Conservation (phyloP, 2,888 invertebrate genomes). For the Hermodice carunculata region DNA sequence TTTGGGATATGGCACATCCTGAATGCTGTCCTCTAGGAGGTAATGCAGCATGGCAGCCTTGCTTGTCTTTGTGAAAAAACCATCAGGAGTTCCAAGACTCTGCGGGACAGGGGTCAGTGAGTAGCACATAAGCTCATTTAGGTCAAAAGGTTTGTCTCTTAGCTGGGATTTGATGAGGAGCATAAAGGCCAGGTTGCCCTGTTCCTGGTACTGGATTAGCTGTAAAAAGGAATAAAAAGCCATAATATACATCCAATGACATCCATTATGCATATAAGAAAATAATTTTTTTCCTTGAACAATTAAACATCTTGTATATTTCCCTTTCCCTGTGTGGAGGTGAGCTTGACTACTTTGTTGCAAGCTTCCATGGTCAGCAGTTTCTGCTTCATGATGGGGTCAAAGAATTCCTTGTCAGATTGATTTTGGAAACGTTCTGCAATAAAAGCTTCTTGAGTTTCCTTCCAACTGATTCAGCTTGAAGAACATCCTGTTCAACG, state of each 20-base stretch:
- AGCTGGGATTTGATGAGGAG: conserved; percentile 29
- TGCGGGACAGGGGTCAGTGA: conserved; percentile 19
- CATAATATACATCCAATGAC: not conserved
- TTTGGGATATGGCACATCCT: conserved; percentile 7
- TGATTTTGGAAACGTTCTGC: conserved; percentile 5
- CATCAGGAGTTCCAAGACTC: conserved; percentile 28
- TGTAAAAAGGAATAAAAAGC: not conserved
- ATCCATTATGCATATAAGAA: too few relatives aligned
- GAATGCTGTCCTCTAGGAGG: conserved; percentile 3
- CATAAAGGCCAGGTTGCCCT: conserved; percentile 25
- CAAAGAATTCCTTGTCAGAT: conserved; percentile 15
- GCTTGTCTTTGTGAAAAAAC: conserved; percentile 27
- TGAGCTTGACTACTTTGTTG: conserved; percentile 25
- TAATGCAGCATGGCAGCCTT: conserved; percentile 26
- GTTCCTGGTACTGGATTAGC: conserved; percentile 14
- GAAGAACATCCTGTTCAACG: conserved; percentile 19
- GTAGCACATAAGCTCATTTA: conserved; percentile 29
- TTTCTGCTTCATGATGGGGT: conserved; percentile 15
- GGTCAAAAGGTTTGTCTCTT: conserved; percentile 18
- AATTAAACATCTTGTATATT: too few relatives aligned
- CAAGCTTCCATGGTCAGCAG: conserved; percentile 19
- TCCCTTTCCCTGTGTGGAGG: conserved; percentile 27
- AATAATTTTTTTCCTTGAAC: too few relatives aligned
- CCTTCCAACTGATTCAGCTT: conserved; percentile 10
- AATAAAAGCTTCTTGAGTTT: conserved; percentile 11